Evolutionary conservation across 2,797 vertebrate genomes (phyloP), one percentile per base, ranked within the genome.

Genomic region (Menidia menidia): DNA sequence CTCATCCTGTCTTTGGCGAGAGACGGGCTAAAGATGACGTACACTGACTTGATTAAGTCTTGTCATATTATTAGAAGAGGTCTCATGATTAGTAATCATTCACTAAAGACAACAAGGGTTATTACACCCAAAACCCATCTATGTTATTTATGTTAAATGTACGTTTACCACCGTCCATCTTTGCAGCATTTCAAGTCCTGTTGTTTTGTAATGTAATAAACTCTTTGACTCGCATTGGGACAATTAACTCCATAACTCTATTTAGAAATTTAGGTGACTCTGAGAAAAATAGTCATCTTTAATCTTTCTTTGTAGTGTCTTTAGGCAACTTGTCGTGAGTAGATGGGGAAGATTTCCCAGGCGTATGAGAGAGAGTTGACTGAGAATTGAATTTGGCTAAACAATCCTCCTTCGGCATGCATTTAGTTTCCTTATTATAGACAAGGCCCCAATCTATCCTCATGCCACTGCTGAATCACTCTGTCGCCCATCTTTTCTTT

Each of bases 1-100:
- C 87, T 88, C 85, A 70, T 89, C 68, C 88, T 79, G 78, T 75
- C 59, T 60, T 63, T 82, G 80, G 87, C 81, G 76, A 60, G 64
- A 68, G 83, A 75, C 32, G 43, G 31, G 64, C 47, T 42, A 72
- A 78, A 69, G 51, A 10, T 77, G 78, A 80, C 43, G 51, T 71
- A 54, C 48, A 72, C 72, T 81, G 65, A 62, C 73, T 74, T 51
- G 58, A 78, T 82, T 68, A 56, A 67, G 60, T 77, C 70, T 50
- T 77, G 65, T 64, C 52, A 10, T 15, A 62, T 39, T 65, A 33
- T 2, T 61, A 7, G 51, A 61, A 19, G 47, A 71, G 19, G 15
- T 52, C 1, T 54, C 65, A 43, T 72, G 68, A 77, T 58, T 55
- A 14, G 16, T 63, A 51, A 80, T 80, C 73, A 52, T 75, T 73